Evolutionary conservation across 2,797 vertebrate species (phyloP).

Genomic region (Malurus leucopterus): DNA sequence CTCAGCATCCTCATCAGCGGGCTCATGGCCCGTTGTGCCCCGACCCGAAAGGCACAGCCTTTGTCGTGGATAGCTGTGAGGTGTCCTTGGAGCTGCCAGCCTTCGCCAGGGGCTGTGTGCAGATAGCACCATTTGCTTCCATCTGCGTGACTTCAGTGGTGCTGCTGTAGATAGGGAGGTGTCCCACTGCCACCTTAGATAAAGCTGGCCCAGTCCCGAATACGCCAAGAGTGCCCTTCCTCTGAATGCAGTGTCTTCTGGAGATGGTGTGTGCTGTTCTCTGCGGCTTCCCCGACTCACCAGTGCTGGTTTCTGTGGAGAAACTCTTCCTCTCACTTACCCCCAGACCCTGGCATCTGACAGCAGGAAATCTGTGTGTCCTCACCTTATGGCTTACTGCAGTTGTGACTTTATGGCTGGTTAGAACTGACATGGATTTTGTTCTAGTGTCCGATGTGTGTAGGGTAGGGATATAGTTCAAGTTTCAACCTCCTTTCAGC

Average conservation of each 20-base stretch:
- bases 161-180: neutral
- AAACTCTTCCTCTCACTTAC: fast-evolving
- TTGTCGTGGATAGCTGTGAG: fast-evolving
- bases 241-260: fast-evolving
- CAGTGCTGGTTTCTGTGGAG: neutral
- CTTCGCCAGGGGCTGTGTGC: fast-evolving
- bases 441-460: neutral
- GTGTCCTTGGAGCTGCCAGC: fast-evolving
- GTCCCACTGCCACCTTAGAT: neutral
- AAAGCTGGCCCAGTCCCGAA: neutral
- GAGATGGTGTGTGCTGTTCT: fast-evolving
- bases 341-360: neutral
- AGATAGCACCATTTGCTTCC: neutral
- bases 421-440: neutral
- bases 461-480: fast-evolving
- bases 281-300: fast-evolving
- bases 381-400: neutral
- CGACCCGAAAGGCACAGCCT: too few relatives aligned
- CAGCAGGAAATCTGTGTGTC: neutral
- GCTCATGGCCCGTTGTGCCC: too few relatives aligned
- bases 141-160: fast-evolving
- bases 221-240: neutral
- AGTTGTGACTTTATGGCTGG: neutral
- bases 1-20: too few relatives aligned
- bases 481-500: neutral